Evolutionary conservation across 2,113 vertebrate species (phyloP).

Genomic region (Acanthisitta chloris): DNA sequence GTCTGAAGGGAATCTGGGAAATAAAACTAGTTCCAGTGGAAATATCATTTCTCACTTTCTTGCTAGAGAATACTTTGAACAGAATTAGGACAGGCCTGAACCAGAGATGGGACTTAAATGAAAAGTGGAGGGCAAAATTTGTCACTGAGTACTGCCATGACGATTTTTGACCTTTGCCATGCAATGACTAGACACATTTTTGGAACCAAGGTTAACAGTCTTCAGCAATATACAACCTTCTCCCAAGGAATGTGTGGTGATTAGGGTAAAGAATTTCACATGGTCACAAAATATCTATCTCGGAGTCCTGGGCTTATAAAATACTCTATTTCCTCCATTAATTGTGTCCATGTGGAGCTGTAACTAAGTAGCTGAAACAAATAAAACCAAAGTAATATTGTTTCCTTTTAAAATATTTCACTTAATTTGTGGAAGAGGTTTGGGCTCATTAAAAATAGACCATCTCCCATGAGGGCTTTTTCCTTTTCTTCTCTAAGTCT

Average conservation of each 20-base stretch:
- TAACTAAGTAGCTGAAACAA: constrained; percentile 84
- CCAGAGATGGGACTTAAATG: neutral
- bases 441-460: constrained; percentile 72
- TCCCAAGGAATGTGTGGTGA: constrained; percentile 70
- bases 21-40: neutral
- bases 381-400: constrained; percentile 82
- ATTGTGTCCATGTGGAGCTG: constrained; percentile 80
- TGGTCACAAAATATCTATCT: constrained; percentile 71
- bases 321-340: constrained; percentile 82
- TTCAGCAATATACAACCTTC: constrained; percentile 48
- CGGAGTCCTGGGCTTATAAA: constrained; percentile 79
- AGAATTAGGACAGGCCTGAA: neutral
- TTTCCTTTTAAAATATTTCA: constrained; percentile 81
- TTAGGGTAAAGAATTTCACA: constrained; percentile 78
- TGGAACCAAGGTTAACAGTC: constrained; percentile 44
- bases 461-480: constrained; percentile 44
- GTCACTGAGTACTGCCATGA: neutral
- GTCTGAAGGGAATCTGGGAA: neutral
- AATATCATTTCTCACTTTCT: neutral
- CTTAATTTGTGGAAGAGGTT: constrained; percentile 79
- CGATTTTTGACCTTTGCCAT: constrained; percentile 22
- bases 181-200: constrained; percentile 67
- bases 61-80: neutral
- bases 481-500: neutral
- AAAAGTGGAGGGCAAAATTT: neutral